Conservation (phyloP, 2,888 invertebrate species). For the Busseola fusca region DNA sequence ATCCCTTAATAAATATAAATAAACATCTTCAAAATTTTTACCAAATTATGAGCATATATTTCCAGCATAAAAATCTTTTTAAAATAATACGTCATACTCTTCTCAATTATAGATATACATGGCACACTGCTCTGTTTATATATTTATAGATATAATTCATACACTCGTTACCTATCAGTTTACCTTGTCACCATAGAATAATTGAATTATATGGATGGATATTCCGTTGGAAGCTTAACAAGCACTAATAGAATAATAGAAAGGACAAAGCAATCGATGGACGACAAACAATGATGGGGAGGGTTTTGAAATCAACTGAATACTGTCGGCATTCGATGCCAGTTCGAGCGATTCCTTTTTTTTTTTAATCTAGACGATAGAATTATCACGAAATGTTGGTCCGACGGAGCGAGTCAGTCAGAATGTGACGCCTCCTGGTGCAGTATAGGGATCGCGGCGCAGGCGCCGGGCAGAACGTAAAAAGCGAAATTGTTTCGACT, state of each 20-base stretch:
- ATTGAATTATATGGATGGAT: constrained; percentile 89
- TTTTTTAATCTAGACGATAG: constrained; percentile 70
- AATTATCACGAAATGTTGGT: constrained; percentile 82
- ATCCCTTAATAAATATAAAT: constrained; percentile 85
- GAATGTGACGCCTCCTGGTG: constrained; percentile 40
- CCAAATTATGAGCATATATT: constrained; percentile 88
- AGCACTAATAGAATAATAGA: constrained; percentile 76
- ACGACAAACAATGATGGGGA: constrained; percentile 47
- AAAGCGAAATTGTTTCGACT: constrained; percentile 73
- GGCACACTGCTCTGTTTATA: constrained; percentile 87
- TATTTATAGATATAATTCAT: constrained; percentile 79
- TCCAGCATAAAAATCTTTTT: constrained; percentile 86
- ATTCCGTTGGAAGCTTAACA: constrained; percentile 85
- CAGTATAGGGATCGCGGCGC: constrained; percentile 47
- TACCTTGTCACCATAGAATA: constrained; percentile 89
- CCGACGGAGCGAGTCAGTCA: constrained; percentile 69
- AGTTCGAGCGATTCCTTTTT: constrained; percentile 61
- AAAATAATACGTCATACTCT: constrained; percentile 84
- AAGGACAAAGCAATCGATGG: constrained; percentile 65
- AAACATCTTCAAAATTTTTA: constrained; percentile 87
- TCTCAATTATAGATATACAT: constrained; percentile 86
- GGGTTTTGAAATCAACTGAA: constrained; percentile 60
- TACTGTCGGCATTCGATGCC: constrained; percentile 80
- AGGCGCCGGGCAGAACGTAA: constrained; percentile 56
- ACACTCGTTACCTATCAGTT: constrained; percentile 84